Conservation (phyloP, 2,113 vertebrate species). For the Odontesthes bonariensis region DNA sequence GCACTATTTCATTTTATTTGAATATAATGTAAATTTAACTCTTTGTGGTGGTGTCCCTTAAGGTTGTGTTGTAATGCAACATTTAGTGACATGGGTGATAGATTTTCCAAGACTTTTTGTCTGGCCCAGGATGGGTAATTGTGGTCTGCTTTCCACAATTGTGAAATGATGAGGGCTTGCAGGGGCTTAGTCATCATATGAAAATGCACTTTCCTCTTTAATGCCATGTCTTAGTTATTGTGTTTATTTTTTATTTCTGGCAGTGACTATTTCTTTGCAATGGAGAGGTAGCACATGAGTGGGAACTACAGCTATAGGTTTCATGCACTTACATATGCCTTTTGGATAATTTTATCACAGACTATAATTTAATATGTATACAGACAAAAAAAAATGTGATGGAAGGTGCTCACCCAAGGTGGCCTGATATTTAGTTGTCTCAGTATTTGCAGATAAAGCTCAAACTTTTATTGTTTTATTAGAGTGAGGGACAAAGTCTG, state of each 20-base stretch:
- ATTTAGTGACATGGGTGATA: constrained; percentile 55
- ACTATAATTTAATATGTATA: constrained; percentile 41
- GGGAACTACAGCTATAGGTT: constrained; percentile 45
- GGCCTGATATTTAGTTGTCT: background rate
- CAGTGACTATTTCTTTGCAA: constrained; percentile 9
- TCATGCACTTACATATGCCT: constrained; percentile 1
- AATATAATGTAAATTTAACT: constrained; percentile 35
- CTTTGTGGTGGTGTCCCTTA: constrained; percentile 5
- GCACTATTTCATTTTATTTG: constrained; percentile 7
- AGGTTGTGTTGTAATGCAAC: constrained; percentile 44
- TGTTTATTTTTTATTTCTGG: constrained; percentile 49
- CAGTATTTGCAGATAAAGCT: background rate
- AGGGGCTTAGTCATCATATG: constrained; percentile 49
- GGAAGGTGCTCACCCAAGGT: background rate
- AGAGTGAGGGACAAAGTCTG: too few relatives aligned
- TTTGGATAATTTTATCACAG: constrained; percentile 6
- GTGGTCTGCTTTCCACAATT: constrained; percentile 58
- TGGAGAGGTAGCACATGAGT: constrained; percentile 55
- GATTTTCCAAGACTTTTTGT: constrained; percentile 59
- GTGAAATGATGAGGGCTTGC: constrained; percentile 34
- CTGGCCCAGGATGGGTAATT: constrained; percentile 62
- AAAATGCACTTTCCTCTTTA: constrained; percentile 34
- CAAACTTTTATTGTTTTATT: too few relatives aligned
- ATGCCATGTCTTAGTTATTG: constrained; percentile 39
- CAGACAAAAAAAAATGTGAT: constrained; percentile 17